Percentiles rank a stretch among this genome's conserved stretches.
Evolutionary conservation across 2,888 invertebrate genomes (phyloP).

Genomic region (Orthosia gothica): DNA sequence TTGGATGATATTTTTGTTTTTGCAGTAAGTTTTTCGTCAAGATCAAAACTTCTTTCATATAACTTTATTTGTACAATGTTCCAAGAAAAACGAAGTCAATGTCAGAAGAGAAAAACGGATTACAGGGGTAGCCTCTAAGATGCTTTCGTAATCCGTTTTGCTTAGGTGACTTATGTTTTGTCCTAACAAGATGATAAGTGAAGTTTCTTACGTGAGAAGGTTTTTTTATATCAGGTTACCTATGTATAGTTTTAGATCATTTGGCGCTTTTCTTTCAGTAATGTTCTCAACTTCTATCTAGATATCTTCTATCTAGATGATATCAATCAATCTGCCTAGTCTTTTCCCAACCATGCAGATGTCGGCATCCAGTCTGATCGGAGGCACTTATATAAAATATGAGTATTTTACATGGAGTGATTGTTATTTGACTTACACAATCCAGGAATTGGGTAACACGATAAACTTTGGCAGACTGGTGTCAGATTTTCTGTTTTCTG

Average conservation of each 20-base stretch:
- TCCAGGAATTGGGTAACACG: too few relatives aligned
- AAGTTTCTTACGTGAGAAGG: not conserved
- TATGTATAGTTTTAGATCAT: not conserved
- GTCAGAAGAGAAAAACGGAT: constrained; percentile 31
- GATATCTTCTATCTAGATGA: too few relatives aligned
- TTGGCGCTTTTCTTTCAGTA: not conserved
- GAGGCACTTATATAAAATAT: too few relatives aligned
- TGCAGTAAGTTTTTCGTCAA: not conserved
- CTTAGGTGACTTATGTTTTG: constrained; percentile 19
- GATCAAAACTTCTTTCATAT: constrained; percentile 15
- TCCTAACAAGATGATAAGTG: constrained; percentile 2
- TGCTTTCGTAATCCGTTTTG: constrained; percentile 26
- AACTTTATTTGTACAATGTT: constrained; percentile 18
- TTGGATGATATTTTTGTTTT: constrained; percentile 14
- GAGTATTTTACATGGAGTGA: too few relatives aligned
- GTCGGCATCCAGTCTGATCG: too few relatives aligned
- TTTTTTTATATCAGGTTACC: not conserved
- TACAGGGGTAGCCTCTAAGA: constrained; percentile 13
- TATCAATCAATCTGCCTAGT: too few relatives aligned
- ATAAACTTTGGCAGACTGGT: too few relatives aligned
- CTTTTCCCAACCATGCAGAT: too few relatives aligned
- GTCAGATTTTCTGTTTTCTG: too few relatives aligned
- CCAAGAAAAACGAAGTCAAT: constrained; percentile 18
- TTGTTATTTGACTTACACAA: too few relatives aligned
- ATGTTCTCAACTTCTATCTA: too few relatives aligned